Evolutionary conservation across 2,888 invertebrate species (phyloP).

Genomic region (Teleiodes luculella): DNA sequence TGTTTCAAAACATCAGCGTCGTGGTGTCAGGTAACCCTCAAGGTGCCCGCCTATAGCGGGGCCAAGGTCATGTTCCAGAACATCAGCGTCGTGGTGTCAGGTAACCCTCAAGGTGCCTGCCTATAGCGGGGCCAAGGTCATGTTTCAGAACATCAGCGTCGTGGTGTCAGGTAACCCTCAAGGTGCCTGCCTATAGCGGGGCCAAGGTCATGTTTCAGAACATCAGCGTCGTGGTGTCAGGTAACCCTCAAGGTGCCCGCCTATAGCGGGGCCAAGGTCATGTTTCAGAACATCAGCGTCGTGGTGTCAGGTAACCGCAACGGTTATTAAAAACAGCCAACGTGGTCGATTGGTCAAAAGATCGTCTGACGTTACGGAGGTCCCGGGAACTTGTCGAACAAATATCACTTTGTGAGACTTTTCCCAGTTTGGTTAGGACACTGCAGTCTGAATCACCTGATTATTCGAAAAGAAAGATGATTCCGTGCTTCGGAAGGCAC

Average conservation of each 20-base stretch:
- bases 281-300: constrained; percentile 35
- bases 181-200: no score
- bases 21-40: neutral
- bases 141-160: constrained; percentile 35
- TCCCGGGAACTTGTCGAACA: no score
- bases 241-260: neutral
- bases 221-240: neutral
- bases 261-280: constrained; percentile 1
- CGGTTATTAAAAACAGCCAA: no score
- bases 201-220: no score
- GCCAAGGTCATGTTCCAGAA: constrained; percentile 29
- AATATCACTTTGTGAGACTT: no score
- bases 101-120: constrained; percentile 38
- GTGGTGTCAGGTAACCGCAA: constrained; percentile 39
- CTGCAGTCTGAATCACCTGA: no score
- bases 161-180: no score
- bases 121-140: constrained; percentile 14
- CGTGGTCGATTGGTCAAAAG: no score
- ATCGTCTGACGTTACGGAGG: no score
- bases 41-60: neutral
- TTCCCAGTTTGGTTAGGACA: no score
- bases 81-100: constrained; percentile 32
- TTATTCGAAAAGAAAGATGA: no score
- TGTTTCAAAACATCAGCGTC: neutral
- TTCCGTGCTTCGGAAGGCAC: no score